A percentile compares a stretch with the other conserved stretches of the same genome.
Conservation (phyloP, 2,888 invertebrate genomes). For the Gibbula magus region DNA sequence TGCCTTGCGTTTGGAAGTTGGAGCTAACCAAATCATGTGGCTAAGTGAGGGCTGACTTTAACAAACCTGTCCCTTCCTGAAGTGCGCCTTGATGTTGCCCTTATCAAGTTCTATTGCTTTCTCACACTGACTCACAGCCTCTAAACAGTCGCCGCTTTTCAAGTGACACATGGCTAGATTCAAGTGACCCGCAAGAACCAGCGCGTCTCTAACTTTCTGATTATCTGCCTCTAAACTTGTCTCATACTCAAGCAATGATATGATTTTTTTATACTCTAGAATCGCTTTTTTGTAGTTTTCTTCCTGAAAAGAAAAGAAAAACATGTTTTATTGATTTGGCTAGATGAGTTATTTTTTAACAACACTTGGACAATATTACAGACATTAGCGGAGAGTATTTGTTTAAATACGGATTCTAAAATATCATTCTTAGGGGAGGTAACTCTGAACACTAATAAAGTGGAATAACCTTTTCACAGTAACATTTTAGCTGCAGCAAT, state of each 20-base stretch:
- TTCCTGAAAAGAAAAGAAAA: conserved; percentile 63
- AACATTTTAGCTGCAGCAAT: too few relatives aligned
- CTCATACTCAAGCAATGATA: conserved; percentile 80
- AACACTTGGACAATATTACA: too few relatives aligned
- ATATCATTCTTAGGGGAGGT: too few relatives aligned
- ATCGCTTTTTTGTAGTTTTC: conserved; percentile 86
- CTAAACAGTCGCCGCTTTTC: conserved; percentile 83
- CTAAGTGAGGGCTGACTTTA: too few relatives aligned
- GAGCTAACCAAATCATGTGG: not conserved
- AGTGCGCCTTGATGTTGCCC: conserved; percentile 90
- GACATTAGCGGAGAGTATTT: too few relatives aligned
- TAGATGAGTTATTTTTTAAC: too few relatives aligned
- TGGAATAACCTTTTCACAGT: too few relatives aligned
- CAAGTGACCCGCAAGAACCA: conserved; percentile 84
- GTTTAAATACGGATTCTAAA: too few relatives aligned
- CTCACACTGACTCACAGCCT: conserved; percentile 85
- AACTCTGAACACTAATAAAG: too few relatives aligned
- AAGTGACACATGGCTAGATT: conserved; percentile 90
- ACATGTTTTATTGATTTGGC: not conserved
- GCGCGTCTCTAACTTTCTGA: conserved; percentile 76
- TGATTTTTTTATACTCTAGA: conserved; percentile 89
- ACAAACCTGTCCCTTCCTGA: conserved; percentile 85
- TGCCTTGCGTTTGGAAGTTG: not conserved
- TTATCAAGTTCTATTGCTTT: conserved; percentile 85
- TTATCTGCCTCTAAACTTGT: conserved; percentile 76